A percentile compares a stretch with the other conserved stretches of the same genome.
Conservation (phyloP, 1,140 invertebrate genomes). For the Arion vulgaris region DNA sequence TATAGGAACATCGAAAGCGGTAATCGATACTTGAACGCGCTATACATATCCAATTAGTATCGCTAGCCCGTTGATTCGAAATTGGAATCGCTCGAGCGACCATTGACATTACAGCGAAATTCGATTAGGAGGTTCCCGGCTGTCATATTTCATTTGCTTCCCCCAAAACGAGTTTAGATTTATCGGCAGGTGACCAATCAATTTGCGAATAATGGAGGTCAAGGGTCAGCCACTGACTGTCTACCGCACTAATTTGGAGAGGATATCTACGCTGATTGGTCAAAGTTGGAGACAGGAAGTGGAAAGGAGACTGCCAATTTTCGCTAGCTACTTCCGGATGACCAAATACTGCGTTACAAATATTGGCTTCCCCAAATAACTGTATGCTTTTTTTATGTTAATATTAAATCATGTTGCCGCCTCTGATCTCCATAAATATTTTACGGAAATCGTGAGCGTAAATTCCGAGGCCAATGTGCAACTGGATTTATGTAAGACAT, state of each 20-base stretch:
- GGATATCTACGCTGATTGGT: constrained; percentile 31
- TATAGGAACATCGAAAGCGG: background rate
- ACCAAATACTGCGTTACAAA: constrained; percentile 28
- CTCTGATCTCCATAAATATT: too few relatives aligned
- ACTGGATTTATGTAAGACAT: too few relatives aligned
- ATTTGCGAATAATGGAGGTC: constrained; percentile 32
- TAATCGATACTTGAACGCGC: background rate
- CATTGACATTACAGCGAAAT: constrained; percentile 31
- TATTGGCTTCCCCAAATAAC: constrained; percentile 10
- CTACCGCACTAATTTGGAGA: constrained; percentile 24
- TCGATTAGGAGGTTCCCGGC: constrained; percentile 30
- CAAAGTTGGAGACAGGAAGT: constrained; percentile 7
- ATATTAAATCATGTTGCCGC: background rate
- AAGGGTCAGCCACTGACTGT: constrained; percentile 25
- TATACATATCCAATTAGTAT: constrained; percentile 35
- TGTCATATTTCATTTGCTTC: constrained; percentile 37
- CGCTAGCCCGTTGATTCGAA: constrained; percentile 12
- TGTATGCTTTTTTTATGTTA: background rate
- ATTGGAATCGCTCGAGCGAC: constrained; percentile 28
- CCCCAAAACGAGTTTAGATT: constrained; percentile 17
- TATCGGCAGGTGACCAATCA: constrained; percentile 33
- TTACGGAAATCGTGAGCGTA: too few relatives aligned
- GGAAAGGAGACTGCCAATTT: constrained; percentile 29
- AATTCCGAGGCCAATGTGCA: too few relatives aligned
- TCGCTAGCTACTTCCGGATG: background rate